Evolutionary conservation across 1,140 invertebrate genomes (phyloP).

Genomic region (Bombus breviceps): DNA sequence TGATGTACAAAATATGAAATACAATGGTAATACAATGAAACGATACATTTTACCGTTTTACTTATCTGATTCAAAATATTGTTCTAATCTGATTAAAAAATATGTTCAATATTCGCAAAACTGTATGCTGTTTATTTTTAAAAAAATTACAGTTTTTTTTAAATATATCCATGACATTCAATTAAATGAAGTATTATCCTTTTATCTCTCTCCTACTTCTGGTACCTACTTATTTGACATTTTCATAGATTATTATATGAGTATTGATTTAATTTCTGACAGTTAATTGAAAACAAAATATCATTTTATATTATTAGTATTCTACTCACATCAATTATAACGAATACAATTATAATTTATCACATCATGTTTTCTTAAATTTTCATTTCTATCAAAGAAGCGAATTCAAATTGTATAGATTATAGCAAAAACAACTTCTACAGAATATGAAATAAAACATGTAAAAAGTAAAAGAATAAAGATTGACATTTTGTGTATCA

Average conservation of each 20-base stretch:
- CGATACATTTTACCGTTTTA: constrained; percentile 23
- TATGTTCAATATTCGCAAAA: not conserved
- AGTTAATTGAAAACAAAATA: not conserved
- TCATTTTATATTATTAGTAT: not conserved
- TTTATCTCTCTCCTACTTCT: not conserved
- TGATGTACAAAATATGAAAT: constrained; percentile 31
- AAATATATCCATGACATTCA: not conserved
- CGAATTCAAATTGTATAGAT: not conserved
- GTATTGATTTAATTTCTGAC: not conserved
- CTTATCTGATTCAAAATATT: not conserved
- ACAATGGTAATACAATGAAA: constrained; percentile 1
- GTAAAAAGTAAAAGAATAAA: not conserved
- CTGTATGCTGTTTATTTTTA: not conserved
- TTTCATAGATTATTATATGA: not conserved
- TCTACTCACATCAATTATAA: not conserved
- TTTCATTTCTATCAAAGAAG: not conserved
- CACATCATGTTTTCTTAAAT: not conserved
- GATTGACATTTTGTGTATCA: not conserved
- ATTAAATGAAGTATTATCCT: not conserved
- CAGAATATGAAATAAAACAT: not conserved
- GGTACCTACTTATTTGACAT: not conserved
- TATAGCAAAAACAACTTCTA: not conserved
- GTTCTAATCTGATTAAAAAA: not conserved
- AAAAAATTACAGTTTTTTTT: constrained; percentile 9
- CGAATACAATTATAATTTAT: not conserved